Evolutionary conservation across 2,797 vertebrate species (phyloP).

Genomic region (Knipowitschia caucasica): DNA sequence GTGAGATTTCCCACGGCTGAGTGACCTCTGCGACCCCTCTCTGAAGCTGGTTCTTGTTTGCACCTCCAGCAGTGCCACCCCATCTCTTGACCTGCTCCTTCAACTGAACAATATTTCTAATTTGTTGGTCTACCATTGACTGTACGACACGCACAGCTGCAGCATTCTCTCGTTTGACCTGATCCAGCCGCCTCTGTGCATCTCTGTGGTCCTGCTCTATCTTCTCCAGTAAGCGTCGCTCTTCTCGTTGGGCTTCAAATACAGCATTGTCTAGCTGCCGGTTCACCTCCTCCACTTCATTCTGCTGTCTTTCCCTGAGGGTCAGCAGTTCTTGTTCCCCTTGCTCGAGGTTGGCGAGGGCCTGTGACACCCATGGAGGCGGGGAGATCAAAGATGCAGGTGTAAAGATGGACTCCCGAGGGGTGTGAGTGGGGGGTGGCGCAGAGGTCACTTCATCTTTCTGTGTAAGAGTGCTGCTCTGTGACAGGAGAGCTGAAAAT

Average conservation of each 20-base stretch:
- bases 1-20: slow-evolving; percentile 75
- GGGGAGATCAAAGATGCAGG: slow-evolving; percentile 37
- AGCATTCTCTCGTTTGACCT: slow-evolving; percentile 73
- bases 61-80: slow-evolving; percentile 54
- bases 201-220: slow-evolving; percentile 68
- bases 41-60: slow-evolving; percentile 67
- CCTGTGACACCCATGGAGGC: slow-evolving; percentile 67
- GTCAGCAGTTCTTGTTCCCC: slow-evolving; percentile 64
- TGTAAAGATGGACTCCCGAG: slow-evolving; percentile 48
- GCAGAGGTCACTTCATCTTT: slow-evolving; percentile 40
- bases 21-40: slow-evolving; percentile 63
- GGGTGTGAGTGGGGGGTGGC: slow-evolving; percentile 26
- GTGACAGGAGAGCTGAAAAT: slow-evolving; percentile 63
- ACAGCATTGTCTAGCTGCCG: slow-evolving; percentile 62
- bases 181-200: slow-evolving; percentile 59
- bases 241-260: slow-evolving; percentile 66
- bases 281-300: slow-evolving; percentile 69
- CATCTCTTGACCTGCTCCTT: slow-evolving; percentile 71
- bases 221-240: slow-evolving; percentile 68
- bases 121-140: slow-evolving; percentile 68
- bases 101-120: slow-evolving; percentile 66
- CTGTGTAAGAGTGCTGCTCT: slow-evolving; percentile 36
- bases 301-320: slow-evolving; percentile 63
- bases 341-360: slow-evolving; percentile 67
- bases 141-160: slow-evolving; percentile 64